A percentile compares a stretch with the other conserved stretches of the same genome.
Conservation (phyloP, 2,113 vertebrate species). For the Tamias sibiricus region DNA sequence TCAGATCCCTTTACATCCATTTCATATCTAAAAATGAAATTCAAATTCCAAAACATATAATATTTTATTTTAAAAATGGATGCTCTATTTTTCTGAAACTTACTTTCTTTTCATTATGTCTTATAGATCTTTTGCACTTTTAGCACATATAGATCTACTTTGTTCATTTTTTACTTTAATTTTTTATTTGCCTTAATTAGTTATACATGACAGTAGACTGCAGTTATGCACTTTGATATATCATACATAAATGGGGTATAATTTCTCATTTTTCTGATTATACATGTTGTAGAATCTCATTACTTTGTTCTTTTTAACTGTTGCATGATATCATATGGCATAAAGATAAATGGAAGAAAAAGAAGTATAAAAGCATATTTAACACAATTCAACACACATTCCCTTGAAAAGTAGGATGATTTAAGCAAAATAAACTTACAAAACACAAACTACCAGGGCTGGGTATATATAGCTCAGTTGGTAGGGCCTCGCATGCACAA, state of each 20-base stretch:
- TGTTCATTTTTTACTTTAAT: background rate
- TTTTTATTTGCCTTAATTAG: too few species aligned
- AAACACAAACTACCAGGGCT: background rate
- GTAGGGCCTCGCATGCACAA: too few species aligned
- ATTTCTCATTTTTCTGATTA: too few species aligned
- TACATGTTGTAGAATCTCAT: too few species aligned
- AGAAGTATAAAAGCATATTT: background rate
- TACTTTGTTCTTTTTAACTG: background rate
- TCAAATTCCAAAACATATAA: background rate
- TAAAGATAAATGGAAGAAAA: background rate
- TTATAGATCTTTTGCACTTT: background rate
- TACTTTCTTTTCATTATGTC: background rate
- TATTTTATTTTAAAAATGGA: background rate
- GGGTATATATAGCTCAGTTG: too few species aligned
- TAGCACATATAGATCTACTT: background rate
- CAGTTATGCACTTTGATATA: too few species aligned
- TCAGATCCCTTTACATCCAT: background rate
- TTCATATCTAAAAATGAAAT: background rate
- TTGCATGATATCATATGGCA: background rate
- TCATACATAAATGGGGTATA: too few species aligned
- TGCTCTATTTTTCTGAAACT: constrained; percentile 3
- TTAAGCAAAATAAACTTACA: background rate
- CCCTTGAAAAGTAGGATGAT: background rate
- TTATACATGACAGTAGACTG: too few species aligned
- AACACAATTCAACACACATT: background rate